Evolutionary conservation across 2,113 vertebrate species (phyloP), one percentile per base, ranked within the genome.

Genomic region (Erpornis zantholeuca): DNA sequence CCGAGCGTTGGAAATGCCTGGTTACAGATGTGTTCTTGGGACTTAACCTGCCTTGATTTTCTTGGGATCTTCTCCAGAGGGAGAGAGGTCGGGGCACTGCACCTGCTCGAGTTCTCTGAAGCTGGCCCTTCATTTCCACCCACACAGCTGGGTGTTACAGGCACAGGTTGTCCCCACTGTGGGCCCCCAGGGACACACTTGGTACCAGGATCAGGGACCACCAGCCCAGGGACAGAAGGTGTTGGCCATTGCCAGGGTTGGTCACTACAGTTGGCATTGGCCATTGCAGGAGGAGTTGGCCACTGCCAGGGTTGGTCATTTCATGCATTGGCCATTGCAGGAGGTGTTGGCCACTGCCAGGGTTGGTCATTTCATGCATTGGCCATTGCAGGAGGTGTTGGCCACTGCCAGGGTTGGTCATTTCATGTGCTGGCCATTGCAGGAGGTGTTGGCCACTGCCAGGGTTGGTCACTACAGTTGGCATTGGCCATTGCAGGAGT

Each of bases 1-100:
- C 29, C 0, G 47, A 52, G n/a, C 3, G 0, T 5, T 53, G 11
- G 1, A 24, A 20, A 6, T 3, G 7, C 1, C 10, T 2, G 0
- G 10, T 24, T 63, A 10, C 10, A 14, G 61, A 15, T 18, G n/a
- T 3, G 0, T 4, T 28, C 56, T 29, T 10, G 2, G 40, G 38
- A 0, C 31, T 72, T 0, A 0, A 3, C 18, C 56, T 27, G 8
- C 2, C 44, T 44, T 40, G 0, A 0, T 56, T 40, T 36, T 5
- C 64, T 47, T 3, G 7, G 72, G 36, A 9, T n/a, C 40, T 60
- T 33, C 38, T 75, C 52, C 29, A 1, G 47, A 45, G 64, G 57
- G 53, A 54, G 57, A 17, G 12, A 21, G 2, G 4, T 6, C 2
- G 6, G 52, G 56, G 59, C 8, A 1, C 69, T 11, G n/a, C 19